Evolutionary conservation across 2,113 vertebrate genomes (phyloP).

Genomic region (Machaerirhynchus nigripectus): DNA sequence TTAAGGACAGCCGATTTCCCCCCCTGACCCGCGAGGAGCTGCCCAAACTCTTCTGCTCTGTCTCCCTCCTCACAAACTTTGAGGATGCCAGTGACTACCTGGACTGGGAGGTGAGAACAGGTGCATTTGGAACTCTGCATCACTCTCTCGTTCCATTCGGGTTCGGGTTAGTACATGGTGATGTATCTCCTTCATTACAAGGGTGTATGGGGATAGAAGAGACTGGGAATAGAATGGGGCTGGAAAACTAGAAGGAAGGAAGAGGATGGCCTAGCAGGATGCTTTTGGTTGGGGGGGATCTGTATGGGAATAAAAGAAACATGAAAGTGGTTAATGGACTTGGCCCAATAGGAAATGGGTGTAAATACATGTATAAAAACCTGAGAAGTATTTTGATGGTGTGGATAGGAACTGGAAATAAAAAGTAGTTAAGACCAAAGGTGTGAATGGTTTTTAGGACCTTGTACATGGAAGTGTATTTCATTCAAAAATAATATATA

Average conservation of each 20-base stretch:
- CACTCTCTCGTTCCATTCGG: slow-evolving; percentile 73
- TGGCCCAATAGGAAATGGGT: background rate
- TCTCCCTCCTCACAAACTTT: slow-evolving; percentile 88
- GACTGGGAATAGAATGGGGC: background rate
- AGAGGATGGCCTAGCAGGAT: background rate
- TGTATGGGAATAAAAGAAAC: background rate
- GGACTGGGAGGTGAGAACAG: slow-evolving; percentile 88
- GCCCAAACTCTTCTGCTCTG: slow-evolving; percentile 87
- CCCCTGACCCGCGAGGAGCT: slow-evolving; percentile 86
- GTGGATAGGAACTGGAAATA: background rate
- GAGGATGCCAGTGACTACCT: slow-evolving; percentile 86
- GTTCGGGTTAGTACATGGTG: slow-evolving; percentile 81
- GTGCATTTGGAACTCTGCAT: slow-evolving; percentile 78
- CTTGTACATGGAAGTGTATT: background rate
- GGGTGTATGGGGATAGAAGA: slow-evolving; percentile 10
- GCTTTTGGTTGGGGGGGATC: background rate
- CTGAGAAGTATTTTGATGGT: background rate
- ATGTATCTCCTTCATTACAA: slow-evolving; percentile 71
- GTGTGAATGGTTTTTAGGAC: background rate
- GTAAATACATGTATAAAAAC: background rate
- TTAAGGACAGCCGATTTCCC: slow-evolving; percentile 87
- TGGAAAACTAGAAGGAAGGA: background rate
- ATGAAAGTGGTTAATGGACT: background rate
- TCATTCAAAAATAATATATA: background rate
- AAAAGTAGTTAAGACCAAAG: background rate